phyloP scores from a whole-genome alignment of 2,113 vertebrate genomes.

The Eidolon helvum region DNA sequence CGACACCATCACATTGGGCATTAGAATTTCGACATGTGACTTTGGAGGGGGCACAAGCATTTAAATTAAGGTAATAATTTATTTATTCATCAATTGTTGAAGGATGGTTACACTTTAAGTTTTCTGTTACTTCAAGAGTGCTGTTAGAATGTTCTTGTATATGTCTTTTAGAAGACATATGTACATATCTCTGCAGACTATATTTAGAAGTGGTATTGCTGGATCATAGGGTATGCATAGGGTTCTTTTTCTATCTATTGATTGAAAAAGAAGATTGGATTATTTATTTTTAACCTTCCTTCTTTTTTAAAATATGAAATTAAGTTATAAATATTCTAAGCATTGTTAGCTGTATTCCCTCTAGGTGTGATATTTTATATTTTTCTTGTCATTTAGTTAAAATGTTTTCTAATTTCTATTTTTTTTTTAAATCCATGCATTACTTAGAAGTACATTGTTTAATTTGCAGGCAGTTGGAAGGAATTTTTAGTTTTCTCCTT shows the following conservation, averaged over 20 bases:
- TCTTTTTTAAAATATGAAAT: not conserved
- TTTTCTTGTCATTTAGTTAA: not conserved
- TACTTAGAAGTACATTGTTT: conserved; percentile 9
- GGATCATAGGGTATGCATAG: not conserved
- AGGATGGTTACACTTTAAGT: not conserved
- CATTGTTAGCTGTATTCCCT: not conserved
- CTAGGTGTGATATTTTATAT: not conserved
- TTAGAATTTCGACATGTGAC: not conserved
- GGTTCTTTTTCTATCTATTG: not conserved
- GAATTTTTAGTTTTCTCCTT: not conserved
- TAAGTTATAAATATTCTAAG: not conserved
- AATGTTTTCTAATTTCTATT: not conserved
- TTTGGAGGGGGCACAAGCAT: not conserved
- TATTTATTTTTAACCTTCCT: not conserved
- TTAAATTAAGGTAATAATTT: not conserved
- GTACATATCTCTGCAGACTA: not conserved
- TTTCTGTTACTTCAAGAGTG: not conserved
- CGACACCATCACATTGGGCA: not conserved
- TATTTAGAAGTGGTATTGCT: not conserved
- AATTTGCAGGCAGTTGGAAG: not conserved
- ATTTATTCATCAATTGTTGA: not conserved
- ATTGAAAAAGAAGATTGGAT: not conserved
- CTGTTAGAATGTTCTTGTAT: not conserved
- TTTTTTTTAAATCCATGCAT: not conserved
- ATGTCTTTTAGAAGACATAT: not conserved